These are phyloP conservation scores for Zoanthus sansibaricus DNA, from an alignment of 92 coral and sea anemone species.

Conservation along the genomic window DNA sequence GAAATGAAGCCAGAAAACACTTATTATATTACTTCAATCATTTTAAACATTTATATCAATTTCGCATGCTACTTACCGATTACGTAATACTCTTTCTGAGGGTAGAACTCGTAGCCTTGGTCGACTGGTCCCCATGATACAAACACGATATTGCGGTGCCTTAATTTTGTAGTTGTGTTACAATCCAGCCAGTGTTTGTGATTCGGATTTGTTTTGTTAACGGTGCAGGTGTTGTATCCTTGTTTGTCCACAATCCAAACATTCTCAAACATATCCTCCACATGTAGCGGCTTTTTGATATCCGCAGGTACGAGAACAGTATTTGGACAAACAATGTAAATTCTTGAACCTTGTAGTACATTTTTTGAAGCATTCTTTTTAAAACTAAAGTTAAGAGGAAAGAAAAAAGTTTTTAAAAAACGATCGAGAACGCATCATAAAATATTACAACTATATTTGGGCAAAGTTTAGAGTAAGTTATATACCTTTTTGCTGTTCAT, in stretches of 20 bases:
- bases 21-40: no score
- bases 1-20: no score
- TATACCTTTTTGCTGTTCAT: no score
- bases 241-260: slow-evolving; percentile 42
- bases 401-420: background rate
- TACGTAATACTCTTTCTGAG: slow-evolving; percentile 28
- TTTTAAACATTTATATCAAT: no score
- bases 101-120: slow-evolving; percentile 34
- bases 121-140: slow-evolving; percentile 39
- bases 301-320: slow-evolving; percentile 38
- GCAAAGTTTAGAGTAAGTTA: no score
- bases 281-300: slow-evolving; percentile 29
- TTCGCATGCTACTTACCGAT: slow-evolving; percentile 19
- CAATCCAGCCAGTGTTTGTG: slow-evolving; percentile 48
- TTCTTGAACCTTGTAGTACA: slow-evolving; percentile 40
- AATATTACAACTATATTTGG: no score
- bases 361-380: slow-evolving; percentile 28
- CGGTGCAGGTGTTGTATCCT: slow-evolving; percentile 33
- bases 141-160: slow-evolving; percentile 42
- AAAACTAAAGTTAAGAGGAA: slow-evolving; percentile 1
- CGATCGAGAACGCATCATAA: background rate
- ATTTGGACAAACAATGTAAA: slow-evolving; percentile 43
- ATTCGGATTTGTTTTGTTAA: slow-evolving; percentile 23
- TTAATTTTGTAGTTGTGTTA: slow-evolving; percentile 21
- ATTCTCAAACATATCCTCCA: slow-evolving; percentile 40